phyloP scores from a whole-genome alignment of 1,140 invertebrate species.

The Pteromalus puparum region DNA sequence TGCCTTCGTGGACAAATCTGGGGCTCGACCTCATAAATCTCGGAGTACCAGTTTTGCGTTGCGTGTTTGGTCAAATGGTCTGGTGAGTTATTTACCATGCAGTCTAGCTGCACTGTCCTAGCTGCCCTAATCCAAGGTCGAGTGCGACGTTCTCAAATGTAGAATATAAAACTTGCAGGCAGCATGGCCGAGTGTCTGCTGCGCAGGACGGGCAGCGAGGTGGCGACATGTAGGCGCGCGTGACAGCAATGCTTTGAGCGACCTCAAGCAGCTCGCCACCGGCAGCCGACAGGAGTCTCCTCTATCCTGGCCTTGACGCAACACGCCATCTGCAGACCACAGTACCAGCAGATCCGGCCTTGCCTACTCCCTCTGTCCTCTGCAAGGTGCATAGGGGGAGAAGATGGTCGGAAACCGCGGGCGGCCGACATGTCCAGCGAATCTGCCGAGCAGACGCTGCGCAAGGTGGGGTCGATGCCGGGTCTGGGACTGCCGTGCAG shows the following conservation, averaged over 20 bases:
- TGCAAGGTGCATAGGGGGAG: constrained; percentile 79
- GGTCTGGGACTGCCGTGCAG: constrained; percentile 79
- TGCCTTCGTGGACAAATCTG: constrained; percentile 80
- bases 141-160: background rate
- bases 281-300: constrained; percentile 50
- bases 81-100: constrained; percentile 68
- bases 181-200: constrained; percentile 79
- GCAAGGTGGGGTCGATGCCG: constrained; percentile 84
- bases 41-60: constrained; percentile 82
- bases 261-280: constrained; percentile 72
- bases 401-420: constrained; percentile 83
- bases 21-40: constrained; percentile 81
- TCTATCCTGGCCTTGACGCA: constrained; percentile 62
- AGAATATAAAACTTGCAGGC: constrained; percentile 58
- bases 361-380: constrained; percentile 79
- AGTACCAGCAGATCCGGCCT: constrained; percentile 75
- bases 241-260: constrained; percentile 77
- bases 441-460: constrained; percentile 75
- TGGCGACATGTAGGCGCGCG: constrained; percentile 77
- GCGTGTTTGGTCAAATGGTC: constrained; percentile 81
- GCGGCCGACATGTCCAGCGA: constrained; percentile 76
- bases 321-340: constrained; percentile 67
- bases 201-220: constrained; percentile 78
- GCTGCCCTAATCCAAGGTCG: background rate
- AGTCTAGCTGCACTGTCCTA: too few relatives aligned